A percentile compares a stretch with the other conserved stretches of the same genome.
phyloP scores from a whole-genome alignment of 2,113 vertebrate genomes.

The Seriola rivoliana region DNA sequence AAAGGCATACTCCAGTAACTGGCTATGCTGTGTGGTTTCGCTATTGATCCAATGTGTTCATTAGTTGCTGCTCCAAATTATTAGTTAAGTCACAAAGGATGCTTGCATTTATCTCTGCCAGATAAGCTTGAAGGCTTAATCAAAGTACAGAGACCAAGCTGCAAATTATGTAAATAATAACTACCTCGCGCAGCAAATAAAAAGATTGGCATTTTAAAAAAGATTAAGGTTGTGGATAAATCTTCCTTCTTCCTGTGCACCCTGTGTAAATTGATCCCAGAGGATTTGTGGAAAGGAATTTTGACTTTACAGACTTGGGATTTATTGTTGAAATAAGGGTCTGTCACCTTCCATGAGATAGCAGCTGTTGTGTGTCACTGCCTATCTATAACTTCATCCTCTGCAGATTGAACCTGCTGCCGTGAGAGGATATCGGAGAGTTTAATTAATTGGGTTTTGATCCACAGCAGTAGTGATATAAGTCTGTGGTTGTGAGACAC shows the following conservation, averaged over 20 bases:
- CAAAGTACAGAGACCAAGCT: slow-evolving; percentile 22
- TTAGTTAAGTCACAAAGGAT: slow-evolving; percentile 48
- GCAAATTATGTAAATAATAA: slow-evolving; percentile 38
- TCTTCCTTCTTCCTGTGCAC: neutral
- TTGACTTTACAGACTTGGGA: slow-evolving; percentile 24
- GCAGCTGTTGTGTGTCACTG: slow-evolving; percentile 30
- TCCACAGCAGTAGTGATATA: neutral
- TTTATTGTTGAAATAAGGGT: slow-evolving; percentile 49
- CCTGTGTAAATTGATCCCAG: slow-evolving; percentile 44
- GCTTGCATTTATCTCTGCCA: slow-evolving; percentile 42
- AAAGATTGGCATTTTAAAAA: slow-evolving; percentile 1
- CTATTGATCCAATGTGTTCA: slow-evolving; percentile 62
- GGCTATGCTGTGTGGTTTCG: slow-evolving; percentile 34
- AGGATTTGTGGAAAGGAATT: slow-evolving; percentile 38
- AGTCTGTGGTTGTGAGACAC: neutral
- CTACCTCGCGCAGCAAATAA: neutral
- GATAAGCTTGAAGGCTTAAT: slow-evolving; percentile 50
- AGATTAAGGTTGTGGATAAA: slow-evolving; percentile 22
- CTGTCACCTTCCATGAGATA: neutral
- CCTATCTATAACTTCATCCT: slow-evolving; percentile 25
- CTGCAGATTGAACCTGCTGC: slow-evolving; percentile 17
- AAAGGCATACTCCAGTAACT: slow-evolving; percentile 29
- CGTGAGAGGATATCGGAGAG: neutral
- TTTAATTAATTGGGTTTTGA: slow-evolving; percentile 51
- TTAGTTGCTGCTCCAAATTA: slow-evolving; percentile 53